A percentile compares a stretch with the other conserved stretches of the same genome.
These are phyloP conservation scores for Picathartes gymnocephalus DNA, from an alignment of 2,113 vertebrate genomes.

Conservation along the genomic window DNA sequence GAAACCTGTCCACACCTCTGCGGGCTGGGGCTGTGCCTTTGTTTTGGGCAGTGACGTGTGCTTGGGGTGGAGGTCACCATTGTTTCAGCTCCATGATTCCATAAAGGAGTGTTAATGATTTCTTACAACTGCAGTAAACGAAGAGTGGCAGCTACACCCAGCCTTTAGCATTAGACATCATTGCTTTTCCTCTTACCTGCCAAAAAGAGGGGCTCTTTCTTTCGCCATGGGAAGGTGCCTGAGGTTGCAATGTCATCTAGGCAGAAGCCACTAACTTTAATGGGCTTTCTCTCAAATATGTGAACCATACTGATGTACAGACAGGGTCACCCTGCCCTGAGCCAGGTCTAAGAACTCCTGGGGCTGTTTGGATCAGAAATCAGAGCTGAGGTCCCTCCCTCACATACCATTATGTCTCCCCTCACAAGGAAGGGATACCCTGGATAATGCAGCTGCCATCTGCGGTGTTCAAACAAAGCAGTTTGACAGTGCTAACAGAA, in stretches of 20 bases:
- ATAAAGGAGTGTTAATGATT: slow-evolving; percentile 41
- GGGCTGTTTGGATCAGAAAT: background rate
- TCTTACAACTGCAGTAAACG: slow-evolving; percentile 1
- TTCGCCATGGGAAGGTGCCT: background rate
- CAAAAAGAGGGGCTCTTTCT: background rate
- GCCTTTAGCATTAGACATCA: background rate
- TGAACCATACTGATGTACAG: background rate
- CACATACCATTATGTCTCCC: rapidly evolving
- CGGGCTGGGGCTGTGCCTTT: slow-evolving; percentile 12
- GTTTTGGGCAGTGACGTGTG: slow-evolving; percentile 44
- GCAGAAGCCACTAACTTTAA: background rate
- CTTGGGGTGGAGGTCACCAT: slow-evolving; percentile 45
- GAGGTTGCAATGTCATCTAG: background rate
- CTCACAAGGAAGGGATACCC: background rate
- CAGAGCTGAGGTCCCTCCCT: background rate
- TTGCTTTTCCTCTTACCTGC: background rate
- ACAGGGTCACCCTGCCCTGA: background rate
- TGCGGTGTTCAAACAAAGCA: background rate
- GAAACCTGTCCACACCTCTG: slow-evolving; percentile 48
- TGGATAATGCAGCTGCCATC: background rate
- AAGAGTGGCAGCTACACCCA: slow-evolving; percentile 19
- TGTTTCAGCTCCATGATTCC: slow-evolving; percentile 30
- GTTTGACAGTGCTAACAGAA: background rate
- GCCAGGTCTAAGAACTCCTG: background rate
- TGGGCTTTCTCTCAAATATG: background rate